phyloP scores from a whole-genome alignment of 2,113 vertebrate species.

The Myotis brandtii region DNA sequence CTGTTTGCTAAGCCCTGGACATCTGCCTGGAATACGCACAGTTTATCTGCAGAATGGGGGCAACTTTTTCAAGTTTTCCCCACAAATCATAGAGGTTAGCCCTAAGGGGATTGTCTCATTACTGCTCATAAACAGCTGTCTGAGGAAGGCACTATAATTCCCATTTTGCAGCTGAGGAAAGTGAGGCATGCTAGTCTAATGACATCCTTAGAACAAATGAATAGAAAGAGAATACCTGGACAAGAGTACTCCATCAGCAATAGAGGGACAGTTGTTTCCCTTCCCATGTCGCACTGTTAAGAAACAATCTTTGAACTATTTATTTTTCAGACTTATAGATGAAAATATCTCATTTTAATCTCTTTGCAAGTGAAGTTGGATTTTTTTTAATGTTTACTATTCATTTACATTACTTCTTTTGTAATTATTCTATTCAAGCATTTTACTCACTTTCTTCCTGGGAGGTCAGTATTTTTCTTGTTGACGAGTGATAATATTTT shows the following conservation, averaged over 20 bases:
- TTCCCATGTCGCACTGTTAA: not conserved
- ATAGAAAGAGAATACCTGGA: not conserved
- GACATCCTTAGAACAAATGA: slow-evolving; percentile 5
- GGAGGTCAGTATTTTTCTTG: not conserved
- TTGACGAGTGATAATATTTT: not conserved
- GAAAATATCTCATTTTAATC: not conserved
- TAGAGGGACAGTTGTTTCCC: not conserved
- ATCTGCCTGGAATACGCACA: not conserved
- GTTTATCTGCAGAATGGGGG: not conserved
- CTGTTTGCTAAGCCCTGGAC: not conserved
- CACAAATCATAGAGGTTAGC: not conserved
- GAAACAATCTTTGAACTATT: not conserved
- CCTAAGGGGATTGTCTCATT: not conserved
- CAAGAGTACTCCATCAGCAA: not conserved
- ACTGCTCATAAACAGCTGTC: not conserved
- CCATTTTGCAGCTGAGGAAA: slow-evolving; percentile 1
- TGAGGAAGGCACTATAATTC: not conserved
- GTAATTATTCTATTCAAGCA: not conserved
- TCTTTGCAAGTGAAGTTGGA: not conserved
- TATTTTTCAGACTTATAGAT: not conserved
- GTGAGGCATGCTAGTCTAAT: not conserved
- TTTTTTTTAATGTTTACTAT: not conserved
- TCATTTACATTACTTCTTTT: slow-evolving; percentile 27
- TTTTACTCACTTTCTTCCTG: not conserved
- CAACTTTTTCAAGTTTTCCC: not conserved